Evolutionary conservation across 2,888 invertebrate species (phyloP), one percentile per base, ranked within the genome.

Genomic region (Acleris laterana): DNA sequence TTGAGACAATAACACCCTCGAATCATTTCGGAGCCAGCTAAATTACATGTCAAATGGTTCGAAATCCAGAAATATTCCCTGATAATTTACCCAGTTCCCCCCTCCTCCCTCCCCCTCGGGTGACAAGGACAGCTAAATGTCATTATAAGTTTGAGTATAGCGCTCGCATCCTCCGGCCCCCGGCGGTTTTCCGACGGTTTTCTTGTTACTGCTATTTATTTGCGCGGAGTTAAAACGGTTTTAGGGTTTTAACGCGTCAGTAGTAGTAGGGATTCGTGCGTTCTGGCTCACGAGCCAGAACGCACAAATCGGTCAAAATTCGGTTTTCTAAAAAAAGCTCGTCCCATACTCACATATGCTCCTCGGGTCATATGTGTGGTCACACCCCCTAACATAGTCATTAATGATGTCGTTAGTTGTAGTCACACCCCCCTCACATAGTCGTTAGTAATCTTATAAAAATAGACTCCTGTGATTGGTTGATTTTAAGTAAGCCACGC

Each of bases 61-160:
- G 80, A 82, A 86, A 88, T 89, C 84, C 88, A 85, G 85, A 88
- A 90, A 89, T 89, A 88, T 89, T 89, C 82, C 73, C 74, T 74
- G 76, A 80, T 79, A 81, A 78, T 79, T 80, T 79, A 71, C 74
- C 71, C 74, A 70, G 67, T 62, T 68, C 50, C 70, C 72, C 59
- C 59, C 66, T 61, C 59, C 66, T 63, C 57, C 62, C 59, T 62
- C 60, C 62, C 50, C 48, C 44, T 17, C 25, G 25, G 42, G 5
- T 87, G 88, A 89, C 89, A 88, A 84, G 86, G 88, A 89, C 89
- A 89, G 90, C 88, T 85, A 91, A 91, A 92, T 90, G 88, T 90
- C 90, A 90, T 90, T 91, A 90, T 89, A 90, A 91, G 88, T 91
- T 90, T 82, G 82, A 85, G 84, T 77, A n/a, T n/a, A 80, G 79